Evolutionary conservation across 2,797 vertebrate genomes (phyloP), one percentile per base, ranked within the genome.

Genomic region (Fistularia tabacaria): DNA sequence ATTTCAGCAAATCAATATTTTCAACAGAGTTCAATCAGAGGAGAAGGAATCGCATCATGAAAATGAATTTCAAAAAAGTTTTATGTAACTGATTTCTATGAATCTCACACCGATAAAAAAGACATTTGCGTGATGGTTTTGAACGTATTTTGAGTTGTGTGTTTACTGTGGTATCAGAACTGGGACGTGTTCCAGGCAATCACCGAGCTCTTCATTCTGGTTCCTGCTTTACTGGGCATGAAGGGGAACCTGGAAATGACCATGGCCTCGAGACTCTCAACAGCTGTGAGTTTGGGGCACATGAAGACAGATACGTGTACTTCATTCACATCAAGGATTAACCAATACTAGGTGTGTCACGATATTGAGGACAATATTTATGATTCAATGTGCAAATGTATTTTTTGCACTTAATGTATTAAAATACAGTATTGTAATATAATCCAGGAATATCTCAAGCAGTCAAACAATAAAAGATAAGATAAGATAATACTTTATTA

Each of bases 241-340:
- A 99, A 99, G 85, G 95, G 96, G 42, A 99, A 99, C 72, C 91
- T 99, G 82, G 97, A 98, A 89, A 99, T 97, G 97, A 99, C 96
- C 6, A 80, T 98, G 82, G 97, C 96, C 49, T 97, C 97, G 9
- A 90, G 97, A 69, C 89, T 98, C 2, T 98, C 95, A 6, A 99
- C 96, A 38, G 94, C 94, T 64, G 96, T 99, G 81, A 95, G 94
- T 86, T 9, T 46, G 12, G 14, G 6, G 11, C 7, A 37, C 50
- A 51, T 51, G 38, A 13, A 25, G 10, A 13, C 13, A 40, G 7
- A 51, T 51, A 15, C 14, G 25, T 25, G 25, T 25, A 25, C 25
- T 25, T 25, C 25, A 25, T 25, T 25, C 25, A 25, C 25, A 25
- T 25, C 25, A 25, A 25, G 25, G 25, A 25, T 25, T 25, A 3